These are phyloP conservation scores for Excalfactoria chinensis DNA, from an alignment of 2,113 vertebrate species.

Conservation along the genomic window DNA sequence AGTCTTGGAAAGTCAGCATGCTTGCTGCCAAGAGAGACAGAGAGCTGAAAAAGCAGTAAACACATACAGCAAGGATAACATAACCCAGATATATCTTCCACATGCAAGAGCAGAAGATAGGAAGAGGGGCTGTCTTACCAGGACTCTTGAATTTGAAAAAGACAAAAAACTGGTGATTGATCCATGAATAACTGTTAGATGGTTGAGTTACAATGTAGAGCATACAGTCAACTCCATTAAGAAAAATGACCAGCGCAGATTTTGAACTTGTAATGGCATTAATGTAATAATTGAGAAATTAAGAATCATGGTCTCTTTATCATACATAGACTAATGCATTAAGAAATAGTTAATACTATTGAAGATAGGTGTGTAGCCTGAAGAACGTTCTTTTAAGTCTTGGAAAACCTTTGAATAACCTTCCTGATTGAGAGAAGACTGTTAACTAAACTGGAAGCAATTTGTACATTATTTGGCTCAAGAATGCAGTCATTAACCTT, in stretches of 20 bases:
- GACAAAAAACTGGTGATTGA: not conserved
- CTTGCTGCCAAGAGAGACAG: not conserved
- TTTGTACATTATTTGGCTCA: not conserved
- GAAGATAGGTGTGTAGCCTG: not conserved
- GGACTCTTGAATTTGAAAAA: not conserved
- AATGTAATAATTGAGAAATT: not conserved
- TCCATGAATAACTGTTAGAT: not conserved
- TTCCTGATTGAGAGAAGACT: slow-evolving; percentile 1
- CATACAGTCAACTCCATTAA: not conserved
- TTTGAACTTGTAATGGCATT: not conserved
- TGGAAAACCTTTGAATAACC: not conserved
- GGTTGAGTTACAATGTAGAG: not conserved
- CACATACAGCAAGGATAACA: not conserved
- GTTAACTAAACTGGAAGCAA: not conserved
- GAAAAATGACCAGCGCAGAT: not conserved
- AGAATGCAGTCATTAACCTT: not conserved
- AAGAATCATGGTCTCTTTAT: not conserved
- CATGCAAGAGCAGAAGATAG: not conserved
- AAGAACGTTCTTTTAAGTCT: not conserved
- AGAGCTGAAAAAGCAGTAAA: not conserved
- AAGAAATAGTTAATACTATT: not conserved
- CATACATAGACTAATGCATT: not conserved
- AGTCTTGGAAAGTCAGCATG: not conserved
- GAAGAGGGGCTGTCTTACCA: not conserved
- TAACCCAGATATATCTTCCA: not conserved